Base-by-base conservation (phyloP, 2,113 vertebrate genomes). In the Nothoprocta pentlandii region DNA sequence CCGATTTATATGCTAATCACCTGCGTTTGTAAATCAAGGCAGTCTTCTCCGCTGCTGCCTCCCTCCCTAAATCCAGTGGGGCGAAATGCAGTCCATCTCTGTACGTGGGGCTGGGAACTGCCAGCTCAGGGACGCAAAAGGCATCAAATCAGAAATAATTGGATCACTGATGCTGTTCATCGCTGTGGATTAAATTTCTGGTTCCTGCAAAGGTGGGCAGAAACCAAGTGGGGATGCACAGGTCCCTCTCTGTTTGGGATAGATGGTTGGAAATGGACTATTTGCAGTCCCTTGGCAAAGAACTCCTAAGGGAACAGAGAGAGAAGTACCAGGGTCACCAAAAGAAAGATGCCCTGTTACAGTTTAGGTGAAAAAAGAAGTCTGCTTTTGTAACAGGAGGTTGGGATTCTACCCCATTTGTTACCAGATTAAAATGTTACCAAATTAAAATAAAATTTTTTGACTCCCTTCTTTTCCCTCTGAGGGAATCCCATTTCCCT, bases 1-100 rank as follows among this genome's bases (percentile, higher is more conserved):
- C 76, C 96, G 97, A 97, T 97, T 97, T 97, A 97, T 96, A 97
- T 97, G 97, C 74, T 96, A 97, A 97, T 97, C 2, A 3, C 1
- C 66, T 84, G 49, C 17, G 8, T 90, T 80, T 93, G 88, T 93
- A 93, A 97, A 96, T 96, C 96, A 90, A 86, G 91, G 86, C 88
- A 82, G 84, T 19, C 58, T 79, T 47, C 34, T 22, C 68, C 86
- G 41, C 3, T 89, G 41, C 3, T 3, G 49, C 73, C 13, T 85
- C 21, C 28, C 66, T 47, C 32, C 71, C 69, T 23, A 66, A 62
- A 93, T 56, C 25, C 78, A 34, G 73, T 16, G 70, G 76, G 36
- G 66, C 0, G 0, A 88, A 80, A 62, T 70, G 62, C 69, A 49
- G 92, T 53, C 92, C 94, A n/a, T 83, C 88, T 88, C 76, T 5